Evolutionary conservation across 2,113 vertebrate genomes (phyloP).

Genomic region (Hypomesus transpacificus): DNA sequence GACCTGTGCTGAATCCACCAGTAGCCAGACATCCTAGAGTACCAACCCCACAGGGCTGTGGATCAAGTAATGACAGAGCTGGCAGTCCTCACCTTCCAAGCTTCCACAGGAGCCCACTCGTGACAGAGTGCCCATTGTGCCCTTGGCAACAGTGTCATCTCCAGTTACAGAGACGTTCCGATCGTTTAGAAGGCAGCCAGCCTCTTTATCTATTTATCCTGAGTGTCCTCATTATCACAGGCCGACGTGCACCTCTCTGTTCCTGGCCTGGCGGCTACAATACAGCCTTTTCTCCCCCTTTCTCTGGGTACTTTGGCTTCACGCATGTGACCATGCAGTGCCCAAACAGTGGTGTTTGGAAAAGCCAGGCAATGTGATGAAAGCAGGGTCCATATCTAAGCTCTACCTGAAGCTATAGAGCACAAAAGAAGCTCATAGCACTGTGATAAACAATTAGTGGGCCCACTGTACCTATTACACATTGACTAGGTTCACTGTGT

Average conservation of each 20-base stretch:
- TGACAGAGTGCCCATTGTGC: conserved; percentile 45
- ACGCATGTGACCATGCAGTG: no score
- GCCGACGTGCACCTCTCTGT: background rate
- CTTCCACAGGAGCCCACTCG: conserved; percentile 44
- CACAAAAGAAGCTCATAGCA: no score
- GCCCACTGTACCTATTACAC: background rate
- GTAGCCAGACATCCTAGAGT: background rate
- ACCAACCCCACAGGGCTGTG: conserved; percentile 25
- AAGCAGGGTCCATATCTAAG: background rate
- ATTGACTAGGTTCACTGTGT: no score
- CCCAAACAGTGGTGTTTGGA: conserved; percentile 2
- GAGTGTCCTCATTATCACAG: conserved; percentile 15
- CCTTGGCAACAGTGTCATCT: conserved; percentile 27
- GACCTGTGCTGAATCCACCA: conserved; percentile 10
- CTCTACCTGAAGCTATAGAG: background rate
- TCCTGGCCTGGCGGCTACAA: background rate
- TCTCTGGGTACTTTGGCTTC: background rate
- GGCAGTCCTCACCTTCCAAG: conserved; percentile 41
- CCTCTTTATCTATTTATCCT: conserved; percentile 4
- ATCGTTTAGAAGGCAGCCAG: conserved; percentile 1
- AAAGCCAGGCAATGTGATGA: background rate
- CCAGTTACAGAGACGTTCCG: conserved; percentile 41
- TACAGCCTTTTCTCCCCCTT: background rate
- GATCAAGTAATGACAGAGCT: conserved; percentile 27
- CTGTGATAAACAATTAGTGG: background rate